Evolutionary conservation across 2,888 invertebrate species (phyloP), one percentile per base, ranked within the genome.

Genomic region (Eilema sororculum): DNA sequence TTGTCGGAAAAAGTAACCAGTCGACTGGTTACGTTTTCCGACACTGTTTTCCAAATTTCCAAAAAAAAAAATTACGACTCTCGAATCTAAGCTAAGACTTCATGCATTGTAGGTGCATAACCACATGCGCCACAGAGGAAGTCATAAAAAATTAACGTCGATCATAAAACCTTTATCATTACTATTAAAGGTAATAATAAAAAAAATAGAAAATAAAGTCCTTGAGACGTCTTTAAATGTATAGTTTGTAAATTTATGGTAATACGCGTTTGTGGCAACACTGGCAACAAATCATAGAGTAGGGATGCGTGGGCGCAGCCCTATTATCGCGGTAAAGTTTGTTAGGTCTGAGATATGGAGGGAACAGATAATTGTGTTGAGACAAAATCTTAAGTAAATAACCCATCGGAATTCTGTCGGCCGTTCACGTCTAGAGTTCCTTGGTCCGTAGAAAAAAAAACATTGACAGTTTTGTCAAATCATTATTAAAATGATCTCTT

Each of bases 171-270:
- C 56, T 64, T 22, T 62, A 58, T 20, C 30, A 24, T 68, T 37
- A 63, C n/a, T 65, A 59, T 37, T 22, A 61, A 3, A 20, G 6
- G 30, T 24, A 46, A 61, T 25, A 78, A 78, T 72, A 78, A 77
- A 80, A 75, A n/a, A 75, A 76, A 72, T 67, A 72, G 69, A 78
- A 76, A 82, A 84, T 84, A 77, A 72, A 78, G 72, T 80, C 87
- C 86, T 85, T 86, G 83, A 80, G 76, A 80, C 84, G 80, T 79
- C 83, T 71, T 86, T 83, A 81, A 80, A 85, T 77, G 84, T 84
- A 80, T 76, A 80, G 84, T 84, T 85, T 79, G 87, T 89, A 88
- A 88, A 88, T 89, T 89, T 89, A 90, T 89, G 89, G 83, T 89
- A 89, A 89, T 89, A 82, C 79, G 78, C 76, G 82, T 84, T 82